A percentile compares a stretch with the other conserved stretches of the same genome.
These are phyloP conservation scores for Oceanites oceanicus DNA, from an alignment of 2,113 vertebrate genomes.

Conservation along the genomic window DNA sequence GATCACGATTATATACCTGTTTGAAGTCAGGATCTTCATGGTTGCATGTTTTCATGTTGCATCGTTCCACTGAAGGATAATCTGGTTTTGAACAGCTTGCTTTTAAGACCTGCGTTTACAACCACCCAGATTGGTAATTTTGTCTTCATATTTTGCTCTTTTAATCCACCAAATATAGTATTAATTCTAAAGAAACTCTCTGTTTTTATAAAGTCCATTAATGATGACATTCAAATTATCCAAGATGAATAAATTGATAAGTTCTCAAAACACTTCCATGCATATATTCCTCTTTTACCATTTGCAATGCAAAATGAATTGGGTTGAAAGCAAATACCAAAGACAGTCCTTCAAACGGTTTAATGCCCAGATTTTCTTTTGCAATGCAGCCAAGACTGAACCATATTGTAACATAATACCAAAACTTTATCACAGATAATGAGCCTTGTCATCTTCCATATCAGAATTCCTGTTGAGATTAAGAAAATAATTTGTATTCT, in stretches of 20 bases:
- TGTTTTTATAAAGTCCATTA: neutral
- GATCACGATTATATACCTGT: neutral
- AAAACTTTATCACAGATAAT: neutral
- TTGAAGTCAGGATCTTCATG: conserved; percentile 12
- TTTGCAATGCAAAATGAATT: neutral
- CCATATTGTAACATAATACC: neutral
- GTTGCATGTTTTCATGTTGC: neutral
- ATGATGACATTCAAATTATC: neutral
- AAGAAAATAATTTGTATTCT: neutral
- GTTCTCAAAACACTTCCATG: neutral
- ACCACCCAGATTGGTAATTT: neutral
- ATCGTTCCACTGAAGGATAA: neutral
- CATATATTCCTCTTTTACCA: neutral
- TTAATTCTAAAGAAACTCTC: neutral
- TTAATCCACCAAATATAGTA: neutral
- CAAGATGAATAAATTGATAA: neutral
- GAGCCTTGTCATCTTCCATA: neutral
- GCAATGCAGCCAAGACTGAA: neutral
- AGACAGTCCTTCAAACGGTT: neutral
- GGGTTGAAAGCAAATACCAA: neutral
- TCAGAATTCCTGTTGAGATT: neutral
- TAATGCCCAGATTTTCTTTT: neutral
- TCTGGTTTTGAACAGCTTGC: neutral
- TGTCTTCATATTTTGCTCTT: neutral
- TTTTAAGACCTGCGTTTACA: conserved; percentile 53